Base-by-base conservation (phyloP, 53 echinoderm and acorn worm genomes). In the Actinopyga echinites region DNA sequence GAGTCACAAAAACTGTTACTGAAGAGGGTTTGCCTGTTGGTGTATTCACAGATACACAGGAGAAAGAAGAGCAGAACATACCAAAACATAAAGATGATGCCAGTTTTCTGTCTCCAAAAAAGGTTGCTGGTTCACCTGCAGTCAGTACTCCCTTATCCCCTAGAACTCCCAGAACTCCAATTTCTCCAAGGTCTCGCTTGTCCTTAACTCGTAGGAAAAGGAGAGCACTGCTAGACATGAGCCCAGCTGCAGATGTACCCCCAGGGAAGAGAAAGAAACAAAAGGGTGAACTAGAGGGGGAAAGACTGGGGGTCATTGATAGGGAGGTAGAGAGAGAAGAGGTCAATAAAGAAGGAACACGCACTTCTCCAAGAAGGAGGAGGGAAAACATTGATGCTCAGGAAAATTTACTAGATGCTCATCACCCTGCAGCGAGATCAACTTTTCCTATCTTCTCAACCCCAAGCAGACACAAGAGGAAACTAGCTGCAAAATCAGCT, bases 151-250 rank as follows among this genome's bases (percentile, higher is more conserved):
- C 49, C 13, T 49, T 49, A 13, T 49, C 49, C 17, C 49, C 49
- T 17, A 49, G 49, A n/a, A n/a, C n/a, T n/a, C n/a, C n/a, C n/a
- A n/a, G n/a, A 17, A 56, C 77, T 19, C 31, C 56, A 19, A 24
- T 77, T 3, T 77, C 77, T 56, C 77, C 77, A 4, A 53, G 77
- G 52, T 77, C 44, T 77, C 77, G 77, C 33, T 55, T 77, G 52
- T 77, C 77, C 5, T 54, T 77, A 8, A 29, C 77, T 9, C 49
- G 77, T 52, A 77, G 77, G 44, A 53, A 54, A 77, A 52, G 77
- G 2, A 77, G 56, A 55, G 54, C 54, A 21, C 25, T 77, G 77
- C 52, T 54, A 8, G 77, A 77, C 32, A 54, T 77, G 77, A 77
- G 77, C 21, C 77, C 77, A 56, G 49, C 49, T 49, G 28, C 44